These are phyloP conservation scores for Blera fallax DNA, from an alignment of 2,888 invertebrate genomes.

Conservation along the genomic window DNA sequence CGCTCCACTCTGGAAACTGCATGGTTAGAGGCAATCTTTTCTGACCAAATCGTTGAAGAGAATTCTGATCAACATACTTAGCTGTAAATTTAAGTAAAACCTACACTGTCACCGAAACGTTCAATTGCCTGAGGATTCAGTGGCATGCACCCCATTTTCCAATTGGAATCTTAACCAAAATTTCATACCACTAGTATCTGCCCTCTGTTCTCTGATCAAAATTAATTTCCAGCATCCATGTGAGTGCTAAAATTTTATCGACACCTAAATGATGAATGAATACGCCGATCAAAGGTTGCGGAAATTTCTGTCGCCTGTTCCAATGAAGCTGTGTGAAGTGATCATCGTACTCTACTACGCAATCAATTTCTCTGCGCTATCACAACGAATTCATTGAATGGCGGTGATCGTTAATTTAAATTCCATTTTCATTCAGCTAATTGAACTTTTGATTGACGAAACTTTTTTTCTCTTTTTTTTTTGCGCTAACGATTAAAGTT, in stretches of 20 bases:
- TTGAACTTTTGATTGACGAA: slow-evolving; percentile 59
- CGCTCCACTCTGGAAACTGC: too few species aligned
- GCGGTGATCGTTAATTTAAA: slow-evolving; percentile 57
- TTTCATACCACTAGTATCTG: background rate
- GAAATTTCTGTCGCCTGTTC: slow-evolving; percentile 6
- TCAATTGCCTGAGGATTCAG: too few species aligned
- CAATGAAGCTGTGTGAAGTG: slow-evolving; percentile 29
- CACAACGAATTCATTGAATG: slow-evolving; percentile 26
- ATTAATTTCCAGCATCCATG: background rate
- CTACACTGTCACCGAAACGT: too few species aligned
- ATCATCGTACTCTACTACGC: slow-evolving; percentile 35
- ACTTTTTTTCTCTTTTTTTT: slow-evolving; percentile 1
- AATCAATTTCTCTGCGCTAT: slow-evolving; percentile 37
- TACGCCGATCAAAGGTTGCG: slow-evolving; percentile 27
- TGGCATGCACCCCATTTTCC: too few species aligned
- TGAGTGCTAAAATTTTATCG: background rate
- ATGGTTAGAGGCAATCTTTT: too few species aligned
- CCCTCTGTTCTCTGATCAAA: background rate
- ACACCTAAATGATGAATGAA: slow-evolving; percentile 14
- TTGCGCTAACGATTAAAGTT: slow-evolving; percentile 17
- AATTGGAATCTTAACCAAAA: background rate
- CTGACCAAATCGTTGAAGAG: too few species aligned
- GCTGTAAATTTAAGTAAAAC: too few species aligned
- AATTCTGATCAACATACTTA: too few species aligned
- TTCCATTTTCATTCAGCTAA: slow-evolving; percentile 55